Evolutionary conservation across 2,113 vertebrate species (phyloP), one percentile per base, ranked within the genome.

Genomic region (Phoxinus phoxinus): DNA sequence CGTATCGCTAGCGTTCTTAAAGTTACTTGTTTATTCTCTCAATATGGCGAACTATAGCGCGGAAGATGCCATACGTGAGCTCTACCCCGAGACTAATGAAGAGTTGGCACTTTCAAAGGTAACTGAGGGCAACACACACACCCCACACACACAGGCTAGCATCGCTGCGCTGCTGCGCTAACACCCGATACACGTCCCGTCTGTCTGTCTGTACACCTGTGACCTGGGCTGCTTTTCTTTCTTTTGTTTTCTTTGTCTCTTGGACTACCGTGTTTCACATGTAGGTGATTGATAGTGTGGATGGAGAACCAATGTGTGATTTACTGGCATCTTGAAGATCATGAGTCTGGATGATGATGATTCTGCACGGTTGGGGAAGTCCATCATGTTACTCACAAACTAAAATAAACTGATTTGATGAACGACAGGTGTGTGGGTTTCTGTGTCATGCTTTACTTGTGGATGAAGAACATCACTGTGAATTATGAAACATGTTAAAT

Each of bases 371-470:
- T 72, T 59, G 61, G 41, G 30, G 41, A 13, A 90, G 83, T 74
- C 78, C 74, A 77, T 88, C 44, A 89, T 89, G 87, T 90, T 86
- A 91, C 80, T 88, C 63, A 85, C 73, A 89, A 85, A 88, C 74
- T 86, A 80, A 86, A 89, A 87, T 88, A 87, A 89, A 86, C 10
- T 37, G 78, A 87, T 90, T 86, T 87, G 69, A 87, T 8, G 65
- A 88, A 85, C 41, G 41, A 73, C 23, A 32, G 13, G 63, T 53
- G 59, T 80, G 41, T 48, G 48, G 5, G 48, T 51, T 0, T 48
- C 0, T 48, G 46, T 48, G 46, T 7, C 37, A 0, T 7, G 37
- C 37, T 37, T 37, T 7, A 37, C 35, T 37, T 7, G 37, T 41
- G 37, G 37, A 41, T 41, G 7, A 32, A 32, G 32, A 32, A 37